Base-by-base conservation (phyloP, 2,797 vertebrate species). In the Garrulus glandarius region DNA sequence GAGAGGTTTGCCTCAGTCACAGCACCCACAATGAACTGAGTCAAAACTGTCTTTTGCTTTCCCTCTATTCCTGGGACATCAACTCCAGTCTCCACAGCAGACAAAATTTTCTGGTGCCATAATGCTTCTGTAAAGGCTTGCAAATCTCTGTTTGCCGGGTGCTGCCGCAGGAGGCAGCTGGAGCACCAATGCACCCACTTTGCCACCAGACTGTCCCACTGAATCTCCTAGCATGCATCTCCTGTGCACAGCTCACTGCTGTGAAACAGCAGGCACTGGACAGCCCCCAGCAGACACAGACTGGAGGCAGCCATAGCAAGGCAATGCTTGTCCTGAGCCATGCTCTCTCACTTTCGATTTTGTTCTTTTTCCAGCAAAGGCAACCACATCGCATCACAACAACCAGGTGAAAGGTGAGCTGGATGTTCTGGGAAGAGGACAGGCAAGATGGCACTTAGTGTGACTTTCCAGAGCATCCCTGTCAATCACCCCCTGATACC, bases 241-340 rank as follows among this genome's bases (percentile, higher is more conserved):
- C 20, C 24, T 10, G 8, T 23, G 20, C 41, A 41, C 23, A 56
- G 19, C 29, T 14, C 39, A 55, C 49, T 5, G 8, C 24, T 32
- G 5, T 9, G 15, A 22, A 17, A 17, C 0, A 2, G 11, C 12
- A 44, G 34, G 29, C 21, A 60, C 16, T 3, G 27, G 5, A n/a
- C 32, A 17, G 5, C 0, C 0, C 19, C 4, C 43, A 49, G 30
- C 8, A 75, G 49, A 12, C 1, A 8, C 10, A 14, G 36, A 57
- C 3, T 3, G 4, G 13, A 46, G 15, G 15, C 24, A 57, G 36
- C 18, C 13, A 7, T 1, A 37, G 44, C 29, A 47, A 23, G 30
- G 19, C 36, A 81, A 14, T 1, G 2, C 17, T 44, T 23, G 6
- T 55, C 10, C 26, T 0, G 0, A 89, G 12, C 20, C 23, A 15